Base-by-base conservation (phyloP, 2,113 vertebrate species). In the Larimichthys polyactis region DNA sequence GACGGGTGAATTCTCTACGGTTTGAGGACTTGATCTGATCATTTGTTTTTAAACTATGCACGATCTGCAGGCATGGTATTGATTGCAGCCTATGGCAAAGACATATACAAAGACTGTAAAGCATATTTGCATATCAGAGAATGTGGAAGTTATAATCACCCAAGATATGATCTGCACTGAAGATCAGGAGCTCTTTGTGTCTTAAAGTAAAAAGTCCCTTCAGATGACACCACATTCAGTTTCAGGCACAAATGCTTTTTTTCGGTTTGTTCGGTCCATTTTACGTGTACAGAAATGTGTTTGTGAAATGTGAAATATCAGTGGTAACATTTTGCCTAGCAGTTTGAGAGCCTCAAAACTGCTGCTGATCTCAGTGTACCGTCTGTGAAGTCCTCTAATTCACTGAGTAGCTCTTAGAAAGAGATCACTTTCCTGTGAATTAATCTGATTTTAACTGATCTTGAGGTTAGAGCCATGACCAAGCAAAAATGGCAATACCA, bases 1-100 rank as follows among this genome's bases (percentile, higher is more conserved):
- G 85, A 75, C 78, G 59, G 64, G 51, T 71, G 68, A 73, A 79
- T 81, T 73, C 24, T 76, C 70, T 55, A 66, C 67, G 75, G 19
- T 82, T 76, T 85, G 81, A 83, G 83, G 83, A 66, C 79, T 86
- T 72, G 27, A 81, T 85, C 69, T 86, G 76, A 82, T 87, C 27
- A 68, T 24, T 54, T 71, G 24, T 44, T 72, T 66, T 72, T 68
- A 71, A 57, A 59, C 67, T 54, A 62, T 82, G 82, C 79, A 75
- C 10, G 14, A 59, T 66, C 77, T 63, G 64, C 58, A 71, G 65
- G 16, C 68, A 36, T 20, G 32, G 57, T 77, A 75, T 78, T 75
- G 65, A 75, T 73, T 36, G 66, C 60, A 60, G 72, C 72, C 57
- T 51, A 69, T 52, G 62, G 66, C 62, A 81, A 73, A 74, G 81